Base-by-base conservation (phyloP, 2,888 invertebrate genomes). In the Piscicola geometra region DNA sequence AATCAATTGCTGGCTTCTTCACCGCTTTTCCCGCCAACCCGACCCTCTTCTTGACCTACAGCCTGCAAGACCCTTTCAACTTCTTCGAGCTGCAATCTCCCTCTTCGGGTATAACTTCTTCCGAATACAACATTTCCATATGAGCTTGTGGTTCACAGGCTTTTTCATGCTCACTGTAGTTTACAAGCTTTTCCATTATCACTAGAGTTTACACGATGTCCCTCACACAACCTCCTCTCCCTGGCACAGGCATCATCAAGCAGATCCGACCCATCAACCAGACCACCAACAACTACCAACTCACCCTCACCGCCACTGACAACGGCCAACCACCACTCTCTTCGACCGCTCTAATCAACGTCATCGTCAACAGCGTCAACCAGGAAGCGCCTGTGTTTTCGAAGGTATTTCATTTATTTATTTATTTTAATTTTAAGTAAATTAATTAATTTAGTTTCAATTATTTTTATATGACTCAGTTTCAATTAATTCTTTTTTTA, bases 291-390 rank as follows among this genome's bases (percentile, higher is more conserved):
- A 88, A 88, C 66, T 87, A 93, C 1, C 90, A 91, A 83, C 93
- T 95, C 83, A 90, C 90, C 0, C 90, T 93, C 0, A 88, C 90
- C 0, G 94, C 93, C 0, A 91, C 89, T 80, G 96, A 96, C 85
- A 91, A 91, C 0, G 95, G 95, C 0, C 90, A 92, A 0, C 95
- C 95, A 0, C 91, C 91, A 81, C 87, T 92, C 69, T 91, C 92
- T 1, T 88, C 93, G 0, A 88, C 90, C 0, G 93, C 94, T 0
- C 88, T 90, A 5, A 90, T 96, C 0, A 88, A 88, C 5, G 92
- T 95, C 0, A 89, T 89, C 70, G 88, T 96, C 1, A 87, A 90
- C 47, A 94, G 95, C 83, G 89, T 92, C 0, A 95, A 96, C 81
- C 94, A 95, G 82, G 92, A 93, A 82, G 90, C 91, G 82, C 95